A percentile compares a stretch with the other conserved stretches of the same genome.
Conservation (phyloP, 2,113 vertebrate genomes). For the Misgurnus mizolepis region DNA sequence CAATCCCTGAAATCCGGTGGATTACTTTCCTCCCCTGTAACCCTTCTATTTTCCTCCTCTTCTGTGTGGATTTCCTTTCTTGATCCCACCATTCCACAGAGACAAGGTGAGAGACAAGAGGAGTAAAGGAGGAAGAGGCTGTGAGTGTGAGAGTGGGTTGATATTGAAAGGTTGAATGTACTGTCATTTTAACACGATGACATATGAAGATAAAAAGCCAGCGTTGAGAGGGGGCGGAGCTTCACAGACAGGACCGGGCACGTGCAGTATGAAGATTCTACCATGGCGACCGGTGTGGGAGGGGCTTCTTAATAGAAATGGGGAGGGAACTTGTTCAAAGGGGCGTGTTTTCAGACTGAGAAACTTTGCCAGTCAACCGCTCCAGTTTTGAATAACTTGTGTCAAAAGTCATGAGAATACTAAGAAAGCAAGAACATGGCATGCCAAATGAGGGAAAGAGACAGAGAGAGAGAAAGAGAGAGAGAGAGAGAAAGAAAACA, state of each 20-base stretch:
- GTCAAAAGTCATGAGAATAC: constrained; percentile 64
- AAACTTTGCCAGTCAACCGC: constrained; percentile 43
- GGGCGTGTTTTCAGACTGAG: constrained; percentile 28
- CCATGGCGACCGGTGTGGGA: constrained; percentile 64
- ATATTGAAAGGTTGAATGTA: constrained; percentile 53
- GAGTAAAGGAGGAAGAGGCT: background rate
- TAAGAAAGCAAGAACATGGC: constrained; percentile 5
- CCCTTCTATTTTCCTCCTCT: constrained; percentile 48
- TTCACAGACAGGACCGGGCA: constrained; percentile 61
- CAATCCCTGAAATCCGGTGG: constrained; percentile 58
- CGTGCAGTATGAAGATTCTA: constrained; percentile 60
- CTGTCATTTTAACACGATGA: constrained; percentile 66
- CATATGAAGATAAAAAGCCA: constrained; percentile 75
- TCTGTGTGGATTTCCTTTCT: constrained; percentile 65
- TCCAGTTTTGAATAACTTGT: constrained; percentile 46
- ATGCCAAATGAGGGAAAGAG: constrained; percentile 47
- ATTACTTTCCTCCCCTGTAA: constrained; percentile 55
- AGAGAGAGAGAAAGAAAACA: constrained; percentile 43
- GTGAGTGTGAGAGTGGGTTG: constrained; percentile 3
- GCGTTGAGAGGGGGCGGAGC: constrained; percentile 65
- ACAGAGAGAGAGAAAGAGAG: constrained; percentile 19
- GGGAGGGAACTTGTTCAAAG: constrained; percentile 46
- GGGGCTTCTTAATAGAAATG: constrained; percentile 42
- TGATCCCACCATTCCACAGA: constrained; percentile 57
- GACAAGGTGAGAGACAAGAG: constrained; percentile 51